Base-by-base conservation (phyloP, 1,140 invertebrate genomes). In the Ceratoteleas bidentatus region DNA sequence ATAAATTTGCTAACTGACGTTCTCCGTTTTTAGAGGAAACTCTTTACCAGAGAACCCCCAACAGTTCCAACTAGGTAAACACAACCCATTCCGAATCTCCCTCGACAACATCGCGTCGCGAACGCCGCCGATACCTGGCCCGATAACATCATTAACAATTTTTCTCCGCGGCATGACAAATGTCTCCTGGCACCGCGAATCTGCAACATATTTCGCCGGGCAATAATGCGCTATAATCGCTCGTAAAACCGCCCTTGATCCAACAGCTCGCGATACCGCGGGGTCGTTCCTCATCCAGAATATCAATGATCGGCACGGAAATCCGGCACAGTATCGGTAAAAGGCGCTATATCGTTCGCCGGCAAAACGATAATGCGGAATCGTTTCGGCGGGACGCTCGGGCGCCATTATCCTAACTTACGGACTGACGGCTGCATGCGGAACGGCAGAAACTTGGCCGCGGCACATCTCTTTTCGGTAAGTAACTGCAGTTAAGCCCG, bases 351-450 rank as follows among this genome's bases (percentile, higher is more conserved):
- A 83, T 76, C 84, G 72, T 52, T 66, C 34, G 0, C 56, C 66
- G 38, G 70, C 70, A 72, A 80, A 83, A 84, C 79, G 81, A 84
- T 85, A 78, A 88, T 87, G 87, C 79, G 81, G 83, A 87, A 87
- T 84, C 69, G 68, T 78, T 61, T 69, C 47, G 60, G 33, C 49
- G 60, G 73, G 56, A 81, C 64, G 69, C 9, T 56, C 57, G 78
- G 69, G 83, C 72, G 77, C 86, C 86, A 89, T 88, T 90, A 88
- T 88, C 85, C 85, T 86, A 86, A 89, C 85, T 88, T 90, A 89
- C 85, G 84, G 75, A 83, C 84, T 82, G 82, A 85, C 83, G 78
- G 61, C 61, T 76, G 62, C 78, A 79, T 77, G 60, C 64, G 66
- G 60, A 76, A 75, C 74, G 81, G 45, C 62, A 85, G 84, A 86